Evolutionary conservation across 2,888 invertebrate species (phyloP).

Genomic region (Tachina grossa): DNA sequence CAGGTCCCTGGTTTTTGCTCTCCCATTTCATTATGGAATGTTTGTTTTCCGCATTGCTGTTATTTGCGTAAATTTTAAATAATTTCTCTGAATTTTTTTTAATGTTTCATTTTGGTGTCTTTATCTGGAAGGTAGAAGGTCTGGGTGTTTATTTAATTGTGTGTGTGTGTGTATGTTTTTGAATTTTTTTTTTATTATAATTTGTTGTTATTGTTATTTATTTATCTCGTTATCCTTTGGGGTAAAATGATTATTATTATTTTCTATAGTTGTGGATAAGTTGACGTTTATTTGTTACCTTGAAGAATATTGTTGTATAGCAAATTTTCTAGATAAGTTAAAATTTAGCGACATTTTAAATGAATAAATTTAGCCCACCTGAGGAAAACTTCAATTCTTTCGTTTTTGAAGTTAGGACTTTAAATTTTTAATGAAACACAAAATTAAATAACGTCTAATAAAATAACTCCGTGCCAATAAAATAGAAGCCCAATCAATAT

Average conservation of each 20-base stretch:
- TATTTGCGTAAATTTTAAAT: constrained; percentile 70
- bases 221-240: constrained; percentile 60
- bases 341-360: no score
- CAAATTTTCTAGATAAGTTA: no score
- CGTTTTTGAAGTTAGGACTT: no score
- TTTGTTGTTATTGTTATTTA: constrained; percentile 64
- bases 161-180: neutral
- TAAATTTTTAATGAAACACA: no score
- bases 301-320: no score
- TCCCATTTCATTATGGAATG: constrained; percentile 42
- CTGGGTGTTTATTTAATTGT: neutral
- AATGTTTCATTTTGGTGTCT: constrained; percentile 50
- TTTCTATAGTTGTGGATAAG: constrained; percentile 17
- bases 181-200: neutral
- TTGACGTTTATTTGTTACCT: constrained; percentile 50
- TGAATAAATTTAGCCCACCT: no score
- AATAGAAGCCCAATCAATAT: no score
- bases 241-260: constrained; percentile 52
- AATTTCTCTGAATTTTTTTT: constrained; percentile 20
- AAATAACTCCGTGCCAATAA: no score
- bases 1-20: constrained; percentile 8
- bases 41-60: constrained; percentile 70
- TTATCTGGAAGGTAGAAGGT: constrained; percentile 6
- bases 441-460: no score
- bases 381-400: no score